Percentiles rank a stretch among this genome's conserved stretches.
Conservation (phyloP, 1,140 invertebrate species). For the Trypoxylus dichotomus region DNA sequence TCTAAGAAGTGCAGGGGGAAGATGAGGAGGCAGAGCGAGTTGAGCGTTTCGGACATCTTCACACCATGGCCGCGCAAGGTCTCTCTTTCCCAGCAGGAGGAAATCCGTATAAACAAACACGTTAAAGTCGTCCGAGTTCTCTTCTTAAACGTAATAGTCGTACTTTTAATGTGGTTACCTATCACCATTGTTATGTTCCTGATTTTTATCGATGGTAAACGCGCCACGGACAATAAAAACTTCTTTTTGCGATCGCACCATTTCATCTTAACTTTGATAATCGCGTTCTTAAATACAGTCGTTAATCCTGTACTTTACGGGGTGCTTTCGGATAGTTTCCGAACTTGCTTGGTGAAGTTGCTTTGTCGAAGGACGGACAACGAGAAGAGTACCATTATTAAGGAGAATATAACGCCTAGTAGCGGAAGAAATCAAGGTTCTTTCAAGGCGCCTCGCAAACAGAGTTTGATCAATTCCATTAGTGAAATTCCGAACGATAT, state of each 20-base stretch:
- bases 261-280: conserved; percentile 61
- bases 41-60: conserved; percentile 56
- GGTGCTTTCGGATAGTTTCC: conserved; percentile 75
- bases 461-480: conserved; percentile 42
- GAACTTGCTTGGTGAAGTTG: conserved; percentile 58
- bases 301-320: conserved; percentile 81
- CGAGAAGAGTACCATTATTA: conserved; percentile 5
- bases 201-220: conserved; percentile 61
- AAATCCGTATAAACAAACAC: conserved; percentile 59
- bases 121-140: conserved; percentile 60
- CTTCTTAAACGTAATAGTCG: conserved; percentile 61
- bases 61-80: conserved; percentile 57
- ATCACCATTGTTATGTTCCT: conserved; percentile 61
- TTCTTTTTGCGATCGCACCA: conserved; percentile 60
- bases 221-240: conserved; percentile 55
- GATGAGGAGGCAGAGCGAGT: conserved; percentile 55
- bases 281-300: conserved; percentile 71
- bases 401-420: conserved; percentile 32
- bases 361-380: conserved; percentile 42
- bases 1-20: conserved; percentile 37
- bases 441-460: conserved; percentile 34
- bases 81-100: conserved; percentile 59
- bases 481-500: conserved; percentile 39
- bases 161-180: conserved; percentile 64
- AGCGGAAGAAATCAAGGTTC: conserved; percentile 32